Conservation (phyloP, 2,113 vertebrate species). For the Sylvilagus bachmani region DNA sequence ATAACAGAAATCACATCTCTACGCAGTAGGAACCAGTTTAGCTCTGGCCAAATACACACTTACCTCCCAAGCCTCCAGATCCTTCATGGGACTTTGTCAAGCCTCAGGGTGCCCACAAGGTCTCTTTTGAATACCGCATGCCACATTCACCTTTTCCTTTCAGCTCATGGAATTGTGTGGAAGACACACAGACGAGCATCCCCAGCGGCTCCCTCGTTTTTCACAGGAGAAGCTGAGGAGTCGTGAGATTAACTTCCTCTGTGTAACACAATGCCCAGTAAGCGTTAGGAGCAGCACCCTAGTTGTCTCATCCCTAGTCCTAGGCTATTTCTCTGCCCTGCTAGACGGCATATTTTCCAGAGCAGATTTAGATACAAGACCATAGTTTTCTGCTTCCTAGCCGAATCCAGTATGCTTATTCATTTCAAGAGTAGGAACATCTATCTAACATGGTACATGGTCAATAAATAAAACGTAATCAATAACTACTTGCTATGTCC, state of each 20-base stretch:
- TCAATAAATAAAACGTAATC: conserved; percentile 53
- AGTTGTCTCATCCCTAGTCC: background rate
- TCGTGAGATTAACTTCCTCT: conserved; percentile 15
- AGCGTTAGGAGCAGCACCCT: background rate
- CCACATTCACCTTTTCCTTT: conserved; percentile 2
- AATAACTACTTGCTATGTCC: conserved; percentile 44
- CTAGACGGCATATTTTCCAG: conserved; percentile 36
- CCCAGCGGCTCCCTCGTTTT: background rate
- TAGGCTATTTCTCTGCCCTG: background rate
- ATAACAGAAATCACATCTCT: conserved; percentile 20
- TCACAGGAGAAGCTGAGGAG: conserved; percentile 49
- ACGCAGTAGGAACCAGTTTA: background rate
- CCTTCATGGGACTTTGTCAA: background rate
- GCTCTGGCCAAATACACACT: background rate
- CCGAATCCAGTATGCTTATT: conserved; percentile 45
- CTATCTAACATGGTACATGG: background rate
- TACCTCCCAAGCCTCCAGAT: conserved; percentile 9
- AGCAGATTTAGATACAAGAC: background rate
- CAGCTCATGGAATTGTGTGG: background rate
- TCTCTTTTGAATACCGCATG: conserved; percentile 30
- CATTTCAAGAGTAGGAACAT: conserved; percentile 13
- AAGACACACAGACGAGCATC: background rate
- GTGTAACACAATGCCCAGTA: background rate
- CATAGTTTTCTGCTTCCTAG: conserved; percentile 30
- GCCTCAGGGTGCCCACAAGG: background rate